These are phyloP conservation scores for Pipistrellus kuhlii DNA, from an alignment of 2,797 vertebrate species.

Conservation along the genomic window DNA sequence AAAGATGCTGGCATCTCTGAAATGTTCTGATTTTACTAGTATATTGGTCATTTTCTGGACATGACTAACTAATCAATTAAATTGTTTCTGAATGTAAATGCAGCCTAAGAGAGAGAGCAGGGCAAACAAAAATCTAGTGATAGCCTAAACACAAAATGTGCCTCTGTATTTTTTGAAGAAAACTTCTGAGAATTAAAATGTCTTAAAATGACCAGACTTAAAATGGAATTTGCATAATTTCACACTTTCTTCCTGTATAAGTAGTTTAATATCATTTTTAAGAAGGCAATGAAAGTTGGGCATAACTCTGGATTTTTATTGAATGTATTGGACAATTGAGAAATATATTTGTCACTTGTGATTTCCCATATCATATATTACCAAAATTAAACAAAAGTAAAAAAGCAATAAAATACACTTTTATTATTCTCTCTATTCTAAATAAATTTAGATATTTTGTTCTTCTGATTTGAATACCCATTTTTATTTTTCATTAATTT, in stretches of 20 bases:
- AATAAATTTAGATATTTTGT: not conserved
- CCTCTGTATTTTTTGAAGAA: not conserved
- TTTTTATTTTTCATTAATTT: slow-evolving; percentile 6
- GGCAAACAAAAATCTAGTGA: not conserved
- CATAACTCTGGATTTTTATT: not conserved
- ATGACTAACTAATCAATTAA: not conserved
- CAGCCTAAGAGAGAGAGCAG: not conserved
- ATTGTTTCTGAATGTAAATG: not conserved
- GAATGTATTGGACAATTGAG: not conserved
- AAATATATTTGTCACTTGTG: not conserved
- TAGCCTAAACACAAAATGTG: not conserved
- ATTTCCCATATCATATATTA: not conserved
- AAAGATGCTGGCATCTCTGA: not conserved
- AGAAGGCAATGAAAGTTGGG: not conserved
- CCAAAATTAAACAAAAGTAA: slow-evolving; percentile 1
- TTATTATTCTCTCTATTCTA: not conserved
- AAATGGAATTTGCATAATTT: not conserved
- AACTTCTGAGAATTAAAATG: not conserved
- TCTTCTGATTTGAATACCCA: not conserved
- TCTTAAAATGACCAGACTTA: not conserved
- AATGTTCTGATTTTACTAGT: not conserved
- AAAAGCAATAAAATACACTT: not conserved
- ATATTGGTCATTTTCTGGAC: not conserved
- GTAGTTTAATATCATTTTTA: not conserved
- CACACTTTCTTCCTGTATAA: not conserved